Evolutionary conservation across 2,113 vertebrate species (phyloP), one percentile per base, ranked within the genome.

Genomic region (Callipepla californica): DNA sequence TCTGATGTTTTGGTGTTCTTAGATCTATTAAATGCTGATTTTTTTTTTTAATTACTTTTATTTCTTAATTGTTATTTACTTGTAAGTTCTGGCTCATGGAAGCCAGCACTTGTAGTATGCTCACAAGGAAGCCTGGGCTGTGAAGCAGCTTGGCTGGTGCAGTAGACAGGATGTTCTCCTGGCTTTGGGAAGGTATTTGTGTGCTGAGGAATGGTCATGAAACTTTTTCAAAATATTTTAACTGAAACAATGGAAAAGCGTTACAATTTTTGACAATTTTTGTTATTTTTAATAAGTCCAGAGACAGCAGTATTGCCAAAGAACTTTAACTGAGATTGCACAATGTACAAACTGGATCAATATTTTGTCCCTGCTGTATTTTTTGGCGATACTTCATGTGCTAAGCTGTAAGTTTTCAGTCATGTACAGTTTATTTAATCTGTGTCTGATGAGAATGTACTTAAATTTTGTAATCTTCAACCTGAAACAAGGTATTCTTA

Each of bases 381-480:
- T 91, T 83, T 70, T 92, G 81, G 72, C 93, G 92, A 74, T 79
- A 75, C 25, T 79, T 87, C 3, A 18, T 69, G 34, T 85, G 38
- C 80, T 65, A 55, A 93, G 23, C 44, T 76, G 12, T 47, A 4
- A 20, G 9, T 30, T 86, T 89, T 70, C 38, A 59, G 1, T 89
- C 13, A 40, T 48, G 20, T 55, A 26, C 17, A 51, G 9, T 4
- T 1, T 51, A 21, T 7, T 70, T 86, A 47, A 53, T 25, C 30
- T 47, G 4, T 7, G 7, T 3, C n/a, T 25, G n/a, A 51, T 77
- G 30, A 68, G 40, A 84, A 42, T 32, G 36, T 8, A 13, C 72
- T 89, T 5, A n/a, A 20, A 89, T 25, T 67, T 63, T 36, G 8
- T 78, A 22, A 63, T 44, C 47, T 80, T 86, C 47, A 70, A 3